Evolutionary conservation across 2,797 vertebrate genomes (phyloP).

Genomic region (Mormyrus hasselquistii): DNA sequence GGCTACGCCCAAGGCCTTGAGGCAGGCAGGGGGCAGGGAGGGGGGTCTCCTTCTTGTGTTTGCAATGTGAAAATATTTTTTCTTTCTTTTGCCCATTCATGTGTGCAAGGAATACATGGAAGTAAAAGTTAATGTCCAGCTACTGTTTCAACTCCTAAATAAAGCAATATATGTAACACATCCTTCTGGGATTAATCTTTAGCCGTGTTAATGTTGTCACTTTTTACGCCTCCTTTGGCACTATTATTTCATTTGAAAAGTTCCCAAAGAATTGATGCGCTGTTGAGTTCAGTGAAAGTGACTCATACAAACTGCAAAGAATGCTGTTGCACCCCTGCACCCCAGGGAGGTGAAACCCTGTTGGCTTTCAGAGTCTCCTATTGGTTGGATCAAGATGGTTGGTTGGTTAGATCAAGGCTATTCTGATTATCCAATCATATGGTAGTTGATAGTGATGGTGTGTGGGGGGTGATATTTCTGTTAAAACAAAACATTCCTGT

Average conservation of each 20-base stretch:
- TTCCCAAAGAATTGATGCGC: neutral
- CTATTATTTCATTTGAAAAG: neutral
- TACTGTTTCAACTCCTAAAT: neutral
- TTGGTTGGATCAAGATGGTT: neutral
- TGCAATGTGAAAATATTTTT: neutral
- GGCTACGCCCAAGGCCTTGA: neutral
- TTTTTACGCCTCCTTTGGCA: neutral
- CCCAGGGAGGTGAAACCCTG: neutral
- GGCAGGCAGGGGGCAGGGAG: neutral
- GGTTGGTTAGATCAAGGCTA: neutral
- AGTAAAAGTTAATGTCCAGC: neutral
- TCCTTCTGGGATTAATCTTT: neutral
- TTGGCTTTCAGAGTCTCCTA: neutral
- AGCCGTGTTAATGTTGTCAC: neutral
- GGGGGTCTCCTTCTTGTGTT: neutral
- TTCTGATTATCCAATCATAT: neutral
- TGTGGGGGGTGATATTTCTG: conserved; percentile 48
- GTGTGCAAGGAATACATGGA: neutral
- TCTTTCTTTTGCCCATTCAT: neutral
- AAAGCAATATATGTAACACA: neutral
- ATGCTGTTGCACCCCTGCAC: neutral
- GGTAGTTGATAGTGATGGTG: neutral
- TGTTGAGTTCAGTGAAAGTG: neutral
- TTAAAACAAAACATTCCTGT: conserved; percentile 59
- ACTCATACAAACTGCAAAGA: neutral